These are phyloP conservation scores for Leptinotarsa rubiginosa DNA, from an alignment of 2,888 invertebrate genomes.

Conservation along the genomic window DNA sequence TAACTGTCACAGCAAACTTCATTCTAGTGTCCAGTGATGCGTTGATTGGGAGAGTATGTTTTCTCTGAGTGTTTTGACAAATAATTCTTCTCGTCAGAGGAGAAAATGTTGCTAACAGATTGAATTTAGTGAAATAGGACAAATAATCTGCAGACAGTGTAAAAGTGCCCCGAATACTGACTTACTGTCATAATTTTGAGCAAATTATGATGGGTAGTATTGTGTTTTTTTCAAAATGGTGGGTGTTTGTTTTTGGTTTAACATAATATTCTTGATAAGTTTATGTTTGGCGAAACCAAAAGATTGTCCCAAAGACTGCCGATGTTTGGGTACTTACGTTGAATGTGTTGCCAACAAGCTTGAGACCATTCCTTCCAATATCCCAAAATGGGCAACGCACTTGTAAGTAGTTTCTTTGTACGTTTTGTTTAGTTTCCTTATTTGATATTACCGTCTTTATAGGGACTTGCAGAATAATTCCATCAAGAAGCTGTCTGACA, in stretches of 20 bases:
- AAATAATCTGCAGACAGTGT: slow-evolving; percentile 1
- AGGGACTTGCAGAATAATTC: slow-evolving; percentile 81
- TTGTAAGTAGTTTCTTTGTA: slow-evolving; percentile 72
- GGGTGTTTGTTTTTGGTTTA: slow-evolving; percentile 64
- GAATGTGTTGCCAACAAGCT: slow-evolving; percentile 82
- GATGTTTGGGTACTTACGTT: slow-evolving; percentile 79
- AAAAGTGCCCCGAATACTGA: slow-evolving; percentile 33
- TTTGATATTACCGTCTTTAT: slow-evolving; percentile 49
- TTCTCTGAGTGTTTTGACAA: background rate
- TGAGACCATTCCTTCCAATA: slow-evolving; percentile 75
- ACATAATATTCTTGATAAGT: slow-evolving; percentile 52
- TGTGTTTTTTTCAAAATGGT: slow-evolving; percentile 66
- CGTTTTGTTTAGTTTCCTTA: slow-evolving; percentile 49
- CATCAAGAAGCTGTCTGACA: slow-evolving; percentile 77
- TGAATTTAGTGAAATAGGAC: background rate
- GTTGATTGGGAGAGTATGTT: background rate
- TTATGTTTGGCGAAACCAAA: slow-evolving; percentile 53
- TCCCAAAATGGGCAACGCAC: slow-evolving; percentile 82
- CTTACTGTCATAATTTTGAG: slow-evolving; percentile 49
- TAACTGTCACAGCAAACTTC: background rate
- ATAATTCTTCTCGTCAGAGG: slow-evolving; percentile 5
- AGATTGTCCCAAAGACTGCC: slow-evolving; percentile 77
- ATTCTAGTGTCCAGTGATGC: background rate
- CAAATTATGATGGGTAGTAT: slow-evolving; percentile 61
- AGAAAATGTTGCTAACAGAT: slow-evolving; percentile 16